Percentiles rank a stretch among this genome's conserved stretches.
These are phyloP conservation scores for Maconellicoccus hirsutus DNA, from an alignment of 1,140 invertebrate genomes.

Conservation along the genomic window DNA sequence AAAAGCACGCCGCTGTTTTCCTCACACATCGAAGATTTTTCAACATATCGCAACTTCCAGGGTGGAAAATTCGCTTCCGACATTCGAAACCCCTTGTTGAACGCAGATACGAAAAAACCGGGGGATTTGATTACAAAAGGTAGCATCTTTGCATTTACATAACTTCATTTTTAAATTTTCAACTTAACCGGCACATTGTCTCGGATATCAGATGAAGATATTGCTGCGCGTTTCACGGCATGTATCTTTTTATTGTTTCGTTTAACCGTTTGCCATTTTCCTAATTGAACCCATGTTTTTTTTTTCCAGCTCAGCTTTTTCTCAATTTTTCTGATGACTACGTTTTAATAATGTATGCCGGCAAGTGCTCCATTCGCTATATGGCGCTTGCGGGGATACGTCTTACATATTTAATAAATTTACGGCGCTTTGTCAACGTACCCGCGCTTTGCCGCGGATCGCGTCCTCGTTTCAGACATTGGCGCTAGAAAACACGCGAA, in stretches of 20 bases:
- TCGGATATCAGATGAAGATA: no score
- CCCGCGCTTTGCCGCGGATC: background rate
- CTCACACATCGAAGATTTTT: no score
- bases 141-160: background rate
- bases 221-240: background rate
- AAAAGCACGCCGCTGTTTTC: no score
- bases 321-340: background rate
- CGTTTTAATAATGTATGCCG: background rate
- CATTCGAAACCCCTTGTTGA: no score
- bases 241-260: background rate
- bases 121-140: no score
- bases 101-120: no score
- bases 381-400: background rate
- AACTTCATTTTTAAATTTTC: background rate
- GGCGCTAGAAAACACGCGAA: background rate
- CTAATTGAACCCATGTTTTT: background rate
- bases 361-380: background rate
- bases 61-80: no score
- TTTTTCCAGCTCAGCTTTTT: background rate
- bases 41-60: no score
- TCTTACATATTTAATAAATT: background rate
- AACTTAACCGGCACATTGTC: background rate
- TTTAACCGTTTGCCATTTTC: background rate
- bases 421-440: background rate
- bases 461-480: no score